phyloP scores from a whole-genome alignment of 1,140 invertebrate species.

The Temnothorax curvispinosus region DNA sequence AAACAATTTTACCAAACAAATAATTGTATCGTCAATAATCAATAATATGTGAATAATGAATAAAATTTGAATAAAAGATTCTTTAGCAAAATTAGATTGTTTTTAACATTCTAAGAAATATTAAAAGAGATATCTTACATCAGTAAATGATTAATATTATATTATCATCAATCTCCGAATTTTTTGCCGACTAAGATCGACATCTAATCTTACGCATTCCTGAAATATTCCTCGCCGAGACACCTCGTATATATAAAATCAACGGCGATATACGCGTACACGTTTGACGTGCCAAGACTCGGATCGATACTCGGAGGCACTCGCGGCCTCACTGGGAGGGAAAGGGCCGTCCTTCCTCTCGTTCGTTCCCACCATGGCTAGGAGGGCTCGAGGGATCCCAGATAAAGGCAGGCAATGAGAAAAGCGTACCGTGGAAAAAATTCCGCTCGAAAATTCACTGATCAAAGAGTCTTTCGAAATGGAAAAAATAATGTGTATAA shows the following conservation, averaged over 20 bases:
- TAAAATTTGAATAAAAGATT: conserved; percentile 1
- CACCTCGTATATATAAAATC: conserved; percentile 52
- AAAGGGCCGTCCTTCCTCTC: conserved; percentile 43
- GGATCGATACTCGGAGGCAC: conserved; percentile 49
- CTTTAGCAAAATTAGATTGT: background rate
- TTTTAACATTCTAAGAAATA: background rate
- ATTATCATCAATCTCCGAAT: background rate
- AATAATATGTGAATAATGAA: background rate
- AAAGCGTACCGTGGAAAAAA: conserved; percentile 18
- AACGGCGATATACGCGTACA: conserved; percentile 44
- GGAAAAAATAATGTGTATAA: background rate
- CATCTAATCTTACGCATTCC: conserved; percentile 13
- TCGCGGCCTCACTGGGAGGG: conserved; percentile 18
- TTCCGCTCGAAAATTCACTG: conserved; percentile 24
- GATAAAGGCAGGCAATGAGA: conserved; percentile 42
- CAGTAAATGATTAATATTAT: background rate
- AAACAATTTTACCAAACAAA: too few relatives aligned
- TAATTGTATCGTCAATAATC: background rate
- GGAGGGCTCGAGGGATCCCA: conserved; percentile 20
- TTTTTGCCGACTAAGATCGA: background rate
- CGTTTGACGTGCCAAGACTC: conserved; percentile 48
- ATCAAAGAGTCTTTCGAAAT: background rate
- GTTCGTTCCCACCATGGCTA: conserved; percentile 24
- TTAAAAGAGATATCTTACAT: background rate
- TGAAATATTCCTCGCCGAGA: conserved; percentile 38